Percentiles rank a stretch among this genome's conserved stretches.
Conservation (phyloP, 2,888 invertebrate species). For the Sesamia inferens region DNA sequence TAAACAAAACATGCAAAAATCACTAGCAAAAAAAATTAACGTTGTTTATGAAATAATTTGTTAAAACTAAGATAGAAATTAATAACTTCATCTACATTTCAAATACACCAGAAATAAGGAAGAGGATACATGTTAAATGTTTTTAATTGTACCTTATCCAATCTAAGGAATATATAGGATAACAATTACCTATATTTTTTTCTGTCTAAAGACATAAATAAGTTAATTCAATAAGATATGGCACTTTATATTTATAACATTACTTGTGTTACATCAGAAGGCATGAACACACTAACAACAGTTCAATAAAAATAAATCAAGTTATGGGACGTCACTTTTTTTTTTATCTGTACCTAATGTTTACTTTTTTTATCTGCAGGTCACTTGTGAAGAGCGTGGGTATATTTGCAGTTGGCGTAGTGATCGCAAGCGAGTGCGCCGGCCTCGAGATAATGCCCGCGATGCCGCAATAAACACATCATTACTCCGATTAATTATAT, state of each 20-base stretch:
- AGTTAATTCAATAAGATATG: no score
- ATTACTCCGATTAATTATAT: slow-evolving; percentile 33
- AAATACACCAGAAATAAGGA: not conserved
- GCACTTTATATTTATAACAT: no score
- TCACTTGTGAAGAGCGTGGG: slow-evolving; percentile 94
- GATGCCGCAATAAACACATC: slow-evolving; percentile 79
- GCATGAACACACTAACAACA: not conserved
- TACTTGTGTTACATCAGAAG: not conserved
- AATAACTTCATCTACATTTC: not conserved
- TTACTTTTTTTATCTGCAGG: slow-evolving; percentile 89
- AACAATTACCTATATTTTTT: no score
- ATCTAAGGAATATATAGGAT: no score
- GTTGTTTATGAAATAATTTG: not conserved
- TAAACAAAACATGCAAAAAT: not conserved
- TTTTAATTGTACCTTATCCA: not conserved
- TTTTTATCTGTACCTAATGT: slow-evolving; percentile 46
- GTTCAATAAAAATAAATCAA: not conserved
- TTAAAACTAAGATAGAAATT: not conserved
- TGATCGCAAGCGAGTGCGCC: slow-evolving; percentile 94
- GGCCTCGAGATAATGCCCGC: slow-evolving; percentile 94
- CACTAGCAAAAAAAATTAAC: not conserved
- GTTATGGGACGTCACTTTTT: slow-evolving; percentile 26
- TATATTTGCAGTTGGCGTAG: slow-evolving; percentile 94
- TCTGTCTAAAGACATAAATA: no score
- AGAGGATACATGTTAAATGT: not conserved